Evolutionary conservation across 2,797 vertebrate genomes (phyloP), one percentile per base, ranked within the genome.

Genomic region (Diplodus puntazzo): DNA sequence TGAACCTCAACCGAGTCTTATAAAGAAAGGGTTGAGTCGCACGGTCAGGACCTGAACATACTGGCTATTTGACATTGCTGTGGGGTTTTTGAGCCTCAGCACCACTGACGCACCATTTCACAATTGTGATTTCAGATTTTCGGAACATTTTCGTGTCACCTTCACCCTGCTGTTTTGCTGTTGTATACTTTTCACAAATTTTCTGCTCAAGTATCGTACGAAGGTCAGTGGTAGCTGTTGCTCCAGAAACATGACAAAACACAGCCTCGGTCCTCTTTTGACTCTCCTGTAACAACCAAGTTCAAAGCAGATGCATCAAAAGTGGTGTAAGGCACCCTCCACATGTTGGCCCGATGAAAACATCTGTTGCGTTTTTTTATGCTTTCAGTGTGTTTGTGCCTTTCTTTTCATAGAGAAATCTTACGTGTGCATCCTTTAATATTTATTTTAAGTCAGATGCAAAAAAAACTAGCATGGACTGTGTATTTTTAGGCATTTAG

Each of bases 271-370:
- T 61, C 72, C 64, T 77, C 48, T 77, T 65, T 81, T 58, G 59
- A 60, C 43, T 82, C 69, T 85, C 61, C 80, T 73, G 67, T 64
- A 81, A 77, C 71, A 80, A 85, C 66, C 64, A 73, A 70, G 43
- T 83, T 77, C 48, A 90, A 74, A 89, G 74, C 81, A 86, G 77
- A 83, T 81, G 55, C 74, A 80, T 80, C 61, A 80, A 80, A 54
- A 61, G 61, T 53, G 52, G 42, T 55, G 67, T 46, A 74, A 79
- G 54, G 75, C 77, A 80, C 76, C 80, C 77, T 79, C 74, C 54
- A 57, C 69, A 16, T 54, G 73, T 69, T 25, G 53, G 69, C 75
- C 61, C 46, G 25, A 49, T 49, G 42, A 68, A 59, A 81, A 78
- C 64, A 76, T 58, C 76, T 59, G 30, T 42, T 10, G 25, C 2